A percentile compares a stretch with the other conserved stretches of the same genome.
phyloP scores from a whole-genome alignment of 2,888 invertebrate genomes.

The Argyresthia albistria region DNA sequence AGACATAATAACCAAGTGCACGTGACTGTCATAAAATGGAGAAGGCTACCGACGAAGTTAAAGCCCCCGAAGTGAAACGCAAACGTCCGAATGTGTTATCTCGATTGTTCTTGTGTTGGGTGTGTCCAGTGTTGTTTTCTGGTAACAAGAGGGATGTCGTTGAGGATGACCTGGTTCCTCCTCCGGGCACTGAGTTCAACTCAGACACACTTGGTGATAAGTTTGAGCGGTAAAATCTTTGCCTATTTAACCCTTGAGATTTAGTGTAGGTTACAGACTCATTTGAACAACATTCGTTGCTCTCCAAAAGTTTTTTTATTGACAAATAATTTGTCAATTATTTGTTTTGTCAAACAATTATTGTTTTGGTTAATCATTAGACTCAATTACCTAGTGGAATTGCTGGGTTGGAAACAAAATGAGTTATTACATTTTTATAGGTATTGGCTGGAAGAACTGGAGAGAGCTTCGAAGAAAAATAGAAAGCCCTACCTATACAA shows the following conservation, averaged over 20 bases:
- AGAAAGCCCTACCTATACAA: constrained; percentile 71
- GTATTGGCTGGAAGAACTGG: constrained; percentile 73
- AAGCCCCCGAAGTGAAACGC: constrained; percentile 20
- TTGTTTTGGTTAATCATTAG: no score
- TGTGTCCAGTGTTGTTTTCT: constrained; percentile 58
- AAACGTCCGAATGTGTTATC: constrained; percentile 48
- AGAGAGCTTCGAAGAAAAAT: constrained; percentile 40
- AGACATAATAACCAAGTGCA: no score
- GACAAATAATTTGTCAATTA: no score
- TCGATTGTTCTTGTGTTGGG: constrained; percentile 56
- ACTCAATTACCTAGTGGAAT: background rate
- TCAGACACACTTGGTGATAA: constrained; percentile 73
- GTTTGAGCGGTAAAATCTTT: constrained; percentile 60
- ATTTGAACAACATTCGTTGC: background rate
- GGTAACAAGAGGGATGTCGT: constrained; percentile 74
- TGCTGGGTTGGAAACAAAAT: background rate
- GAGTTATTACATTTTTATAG: constrained; percentile 28
- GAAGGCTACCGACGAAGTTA: no score
- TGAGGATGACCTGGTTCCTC: constrained; percentile 75
- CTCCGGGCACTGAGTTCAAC: constrained; percentile 73
- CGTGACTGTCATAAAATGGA: no score
- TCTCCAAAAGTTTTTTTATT: background rate
- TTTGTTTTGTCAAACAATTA: no score
- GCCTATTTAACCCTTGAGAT: no score
- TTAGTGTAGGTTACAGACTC: no score